Base-by-base conservation (phyloP, 2,797 vertebrate species). In the Darevskia mixta region DNA sequence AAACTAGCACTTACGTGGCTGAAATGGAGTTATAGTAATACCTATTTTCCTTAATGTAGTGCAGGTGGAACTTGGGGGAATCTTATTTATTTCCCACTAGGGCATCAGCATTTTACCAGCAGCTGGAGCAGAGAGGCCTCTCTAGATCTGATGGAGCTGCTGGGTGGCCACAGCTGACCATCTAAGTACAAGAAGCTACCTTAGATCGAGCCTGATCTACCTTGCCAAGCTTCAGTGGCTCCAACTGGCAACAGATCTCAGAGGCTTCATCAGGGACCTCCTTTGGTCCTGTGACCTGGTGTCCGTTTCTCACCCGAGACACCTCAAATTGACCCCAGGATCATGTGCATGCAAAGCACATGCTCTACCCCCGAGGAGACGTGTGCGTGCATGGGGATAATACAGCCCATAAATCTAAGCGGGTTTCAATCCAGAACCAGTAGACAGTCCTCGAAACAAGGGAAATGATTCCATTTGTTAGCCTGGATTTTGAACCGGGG, bases 1-100 rank as follows among this genome's bases (percentile, higher is more conserved):
- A 29, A 93, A 94, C 90, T 91, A 94, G 95, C 93, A 94, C 93
- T 93, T 94, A 76, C 0, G 94, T 94, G 93, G 94, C 91, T 89
- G 88, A 87, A 90, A 88, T 87, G 85, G 71, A 86, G 92, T 94
- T 86, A 90, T 86, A 93, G 49, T 55, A 55, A 17, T 17, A 72
- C 17, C 4, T 72, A 32, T 35, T 90, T 90, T 89, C 58, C 82
- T 64, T 64, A 7, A 87, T 18, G 58, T 3, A 41, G 79, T 23
- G 27, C 88, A 38, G 86, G 58, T 69, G 66, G 77, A 58, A 20
- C 45, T 20, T 38, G 45, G 20, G 77, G 15, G 38, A 13, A 38
- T 9, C 71, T 35, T 38, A 9, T 58, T 73, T 66, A n/a, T 38
- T 58, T 38, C 20, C 82, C 32, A 1, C 20, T 7, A 13, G 7